Base-by-base conservation (phyloP, 2,888 invertebrate species). In the Tholera decimalis region DNA sequence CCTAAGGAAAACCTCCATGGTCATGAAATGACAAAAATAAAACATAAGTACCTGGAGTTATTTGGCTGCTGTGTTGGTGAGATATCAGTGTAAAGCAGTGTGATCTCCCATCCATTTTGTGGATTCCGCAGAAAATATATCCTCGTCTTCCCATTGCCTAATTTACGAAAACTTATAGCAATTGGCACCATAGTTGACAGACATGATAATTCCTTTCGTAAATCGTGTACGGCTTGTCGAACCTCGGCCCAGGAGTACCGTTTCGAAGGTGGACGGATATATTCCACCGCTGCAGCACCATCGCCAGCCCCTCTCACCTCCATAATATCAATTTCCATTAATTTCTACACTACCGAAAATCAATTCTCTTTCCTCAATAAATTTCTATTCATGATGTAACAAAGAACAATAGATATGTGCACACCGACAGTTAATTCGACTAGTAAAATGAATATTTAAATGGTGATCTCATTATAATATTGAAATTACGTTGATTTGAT, bases 41-140 rank as follows among this genome's bases (percentile, higher is more conserved):
- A 70, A 61, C 28, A 55, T 78, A n/a, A n/a, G n/a, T n/a, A 93
- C 94, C 96, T 93, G 37, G 93, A 87, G 71, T 93, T 96, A 75
- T 93, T 96, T 9, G 96, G 93, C 73, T 96, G 96, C 72, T 94
- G 92, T n/a, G 95, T 96, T 63, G 96, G 96, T 50, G 97, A 96
- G n/a, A 99, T 96, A 89, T 99, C 99, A 0, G 98, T 97, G 86
- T 97, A 99, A 0, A 99, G 93, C 13, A 99, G 92, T 0, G 98
- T 99, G 3, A 98, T 98, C 91, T 99, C 99, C 97, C 98, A 98
- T 18, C 98, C 98, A 85, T 98, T 98, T 55, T 97, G 97, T 0
- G 98, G 98, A 24, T 98, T 98, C 80, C 98, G 97, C 70, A 99
- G 96, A 90, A 99, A 99, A 91, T 99, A 99, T 84, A 99, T 97